Evolutionary conservation across 2,888 invertebrate genomes (phyloP).

Genomic region (Microctonus aethiopoides): DNA sequence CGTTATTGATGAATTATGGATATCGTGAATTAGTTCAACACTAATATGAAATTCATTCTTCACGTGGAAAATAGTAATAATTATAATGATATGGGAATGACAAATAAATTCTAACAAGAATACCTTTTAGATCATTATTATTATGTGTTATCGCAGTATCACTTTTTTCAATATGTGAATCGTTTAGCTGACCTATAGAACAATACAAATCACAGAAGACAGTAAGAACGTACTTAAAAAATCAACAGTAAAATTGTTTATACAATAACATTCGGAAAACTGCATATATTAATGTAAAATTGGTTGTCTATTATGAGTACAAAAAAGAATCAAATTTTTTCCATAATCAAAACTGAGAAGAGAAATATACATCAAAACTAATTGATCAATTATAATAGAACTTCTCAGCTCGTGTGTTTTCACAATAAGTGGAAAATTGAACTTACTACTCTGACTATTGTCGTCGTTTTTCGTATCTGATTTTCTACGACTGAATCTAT

Average conservation of each 20-base stretch:
- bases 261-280: not conserved
- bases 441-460: conserved; percentile 62
- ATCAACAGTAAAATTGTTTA: not conserved
- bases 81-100: conserved; percentile 28
- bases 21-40: not conserved
- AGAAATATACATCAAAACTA: too few species aligned
- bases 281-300: too few species aligned
- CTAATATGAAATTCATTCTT: not conserved
- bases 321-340: too few species aligned
- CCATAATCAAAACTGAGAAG: too few species aligned
- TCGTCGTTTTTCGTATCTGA: conserved; percentile 60
- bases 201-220: conserved; percentile 44
- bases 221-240: not conserved
- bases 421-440: not conserved
- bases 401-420: not conserved
- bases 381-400: too few species aligned
- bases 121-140: conserved; percentile 62
- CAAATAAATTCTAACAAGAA: conserved; percentile 50
- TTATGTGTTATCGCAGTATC: conserved; percentile 59
- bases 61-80: not conserved
- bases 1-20: not conserved
- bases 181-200: conserved; percentile 62
- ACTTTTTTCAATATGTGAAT: conserved; percentile 61
- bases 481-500: conserved; percentile 61
- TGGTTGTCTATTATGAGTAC: too few species aligned